Base-by-base conservation (phyloP, 2,888 invertebrate genomes). In the Digitonthophagus gazella region DNA sequence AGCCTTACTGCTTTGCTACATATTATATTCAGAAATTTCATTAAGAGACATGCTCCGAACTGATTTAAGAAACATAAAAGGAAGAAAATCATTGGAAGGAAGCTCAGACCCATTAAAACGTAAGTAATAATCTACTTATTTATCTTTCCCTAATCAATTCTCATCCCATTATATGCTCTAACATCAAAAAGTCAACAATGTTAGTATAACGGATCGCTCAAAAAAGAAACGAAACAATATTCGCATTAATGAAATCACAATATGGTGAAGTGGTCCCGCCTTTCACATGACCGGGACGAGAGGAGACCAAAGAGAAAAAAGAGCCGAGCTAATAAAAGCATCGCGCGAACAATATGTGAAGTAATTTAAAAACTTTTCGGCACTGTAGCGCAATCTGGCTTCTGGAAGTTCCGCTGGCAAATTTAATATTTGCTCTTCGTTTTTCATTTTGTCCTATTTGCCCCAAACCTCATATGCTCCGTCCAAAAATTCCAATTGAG, bases 41-140 rank as follows among this genome's bases (percentile, higher is more conserved):
- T 76, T 87, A 80, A 79, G 86, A 72, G 78, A 79, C 67, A 69
- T 73, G 68, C 68, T 74, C 66, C 67, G 71, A 64, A 68, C 67
- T 5, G 69, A 66, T 69, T 66, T 72, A 44, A 71, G 69, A 70
- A 71, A 67, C 16, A 66, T 67, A 56, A 70, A 68, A 69, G 70
- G 55, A 80, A 84, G 85, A 65, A 82, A 82, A 67, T 85, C 85
- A 68, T 84, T 87, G 2, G 84, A 84, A 73, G 82, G 83, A 0
- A 86, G 85, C 6, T 86, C 86, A 73, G 88, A 87, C 55, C 87
- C 88, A n/a, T 83, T 89, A 18, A 88, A 86, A 78, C 84, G 89
- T 89, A 77, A 87, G 87, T 86, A 58, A 61, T 67, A 14, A 71
- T 64, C 67, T 67, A 6, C 28, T 44, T 44, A 44, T 44, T 44